Evolutionary conservation across 1,140 invertebrate species (phyloP), one percentile per base, ranked within the genome.

Genomic region (Oncopodura yosiiana): DNA sequence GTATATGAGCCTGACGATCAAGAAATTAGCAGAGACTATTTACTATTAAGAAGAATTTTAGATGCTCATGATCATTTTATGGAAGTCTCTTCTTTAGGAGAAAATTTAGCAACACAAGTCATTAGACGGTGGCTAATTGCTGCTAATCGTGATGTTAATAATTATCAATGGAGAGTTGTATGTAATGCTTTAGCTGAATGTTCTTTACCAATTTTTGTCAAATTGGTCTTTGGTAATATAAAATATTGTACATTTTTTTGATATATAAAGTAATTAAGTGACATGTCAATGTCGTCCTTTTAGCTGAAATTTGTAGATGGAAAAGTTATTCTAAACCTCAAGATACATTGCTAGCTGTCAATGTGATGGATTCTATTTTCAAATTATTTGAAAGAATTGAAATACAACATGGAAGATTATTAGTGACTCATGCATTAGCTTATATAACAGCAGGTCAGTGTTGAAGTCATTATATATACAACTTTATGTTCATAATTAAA

Each of bases 311-410:
- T 11, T 94, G 89, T 67, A 75, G 91, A 50, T 98, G 94, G 94
- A 81, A 92, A 43, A 96, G 92, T 54, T 98, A 97, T 68, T 94
- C 91, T 0, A 88, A 88, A 69, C 85, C 88, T 0, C 83, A 88
- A 58, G 89, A 93, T 62, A 95, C 91, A 0, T 82, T 87, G 65
- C 73, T 97, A 32, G 90, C 92, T 0, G 87, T 85, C 24, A 94
- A 88, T 5, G 93, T 98, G 0, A 95, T 94, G 84, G 93, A 97
- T 67, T 92, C 87, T 14, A 98, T 98, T 64, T 94, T 94, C 82
- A 88, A 95, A 81, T 73, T 96, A 1, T 94, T 94, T 68, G 90
- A 94, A 65, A 77, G 90, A 60, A 92, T 94, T 54, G 92, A 95
- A 71, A 90, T 90, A 66, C 68, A 86, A 76, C 92, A 96, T 66